Conservation (phyloP, 2,113 vertebrate genomes). For the Motacilla tschutschensis region DNA sequence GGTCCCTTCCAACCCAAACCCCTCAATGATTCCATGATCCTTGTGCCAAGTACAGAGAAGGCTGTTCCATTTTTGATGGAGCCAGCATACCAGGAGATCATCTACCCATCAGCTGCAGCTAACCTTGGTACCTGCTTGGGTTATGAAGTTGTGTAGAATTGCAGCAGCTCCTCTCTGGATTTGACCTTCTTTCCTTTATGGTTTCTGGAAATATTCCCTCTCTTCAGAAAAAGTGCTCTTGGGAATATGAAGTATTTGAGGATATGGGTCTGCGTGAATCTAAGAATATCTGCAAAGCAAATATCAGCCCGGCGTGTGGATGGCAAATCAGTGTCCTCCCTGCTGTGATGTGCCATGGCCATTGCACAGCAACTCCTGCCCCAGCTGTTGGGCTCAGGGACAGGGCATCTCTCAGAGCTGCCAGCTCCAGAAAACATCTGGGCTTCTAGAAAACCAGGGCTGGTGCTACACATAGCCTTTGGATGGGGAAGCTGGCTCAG, state of each 20-base stretch:
- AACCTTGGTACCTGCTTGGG: background rate
- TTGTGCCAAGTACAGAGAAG: background rate
- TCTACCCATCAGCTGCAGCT: background rate
- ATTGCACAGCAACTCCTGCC: background rate
- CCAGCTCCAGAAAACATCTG: background rate
- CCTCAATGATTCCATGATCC: background rate
- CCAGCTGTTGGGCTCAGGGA: background rate
- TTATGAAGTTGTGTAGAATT: background rate
- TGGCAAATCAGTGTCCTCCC: background rate
- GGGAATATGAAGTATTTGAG: background rate
- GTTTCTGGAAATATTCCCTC: slow-evolving; percentile 4
- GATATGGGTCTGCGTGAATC: background rate
- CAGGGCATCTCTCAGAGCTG: rapidly evolving
- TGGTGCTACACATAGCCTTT: background rate
- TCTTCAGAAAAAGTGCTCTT: background rate
- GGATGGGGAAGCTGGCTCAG: background rate
- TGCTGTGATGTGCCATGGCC: background rate
- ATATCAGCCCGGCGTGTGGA: background rate
- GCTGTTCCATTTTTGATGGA: background rate
- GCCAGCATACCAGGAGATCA: background rate
- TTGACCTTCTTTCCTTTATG: background rate
- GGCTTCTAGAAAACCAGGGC: background rate
- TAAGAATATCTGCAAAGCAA: background rate
- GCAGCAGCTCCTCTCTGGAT: background rate
- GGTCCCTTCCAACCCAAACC: background rate